Evolutionary conservation across 1,140 invertebrate genomes (phyloP).

Genomic region (Formica selysi): DNA sequence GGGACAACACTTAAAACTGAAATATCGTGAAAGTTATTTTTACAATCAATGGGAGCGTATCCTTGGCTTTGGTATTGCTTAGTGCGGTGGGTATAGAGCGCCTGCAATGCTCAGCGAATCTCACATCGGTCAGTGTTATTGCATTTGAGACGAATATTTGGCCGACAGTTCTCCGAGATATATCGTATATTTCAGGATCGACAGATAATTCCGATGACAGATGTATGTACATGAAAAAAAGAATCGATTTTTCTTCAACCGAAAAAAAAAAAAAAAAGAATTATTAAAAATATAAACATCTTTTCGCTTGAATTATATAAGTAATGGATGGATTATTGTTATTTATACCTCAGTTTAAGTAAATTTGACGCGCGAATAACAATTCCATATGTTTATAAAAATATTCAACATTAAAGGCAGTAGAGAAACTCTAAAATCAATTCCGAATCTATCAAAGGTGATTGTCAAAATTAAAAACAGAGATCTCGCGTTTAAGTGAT

Average conservation of each 20-base stretch:
- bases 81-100: slow-evolving; percentile 80
- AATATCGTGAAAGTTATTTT: slow-evolving; percentile 67
- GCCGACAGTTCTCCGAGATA: background rate
- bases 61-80: slow-evolving; percentile 83
- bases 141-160: background rate
- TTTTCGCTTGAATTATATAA: too few species aligned
- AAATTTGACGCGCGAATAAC: too few species aligned
- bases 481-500: background rate
- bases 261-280: too few species aligned
- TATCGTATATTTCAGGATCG: background rate
- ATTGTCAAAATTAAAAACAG: background rate
- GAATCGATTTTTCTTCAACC: too few species aligned
- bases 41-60: slow-evolving; percentile 70
- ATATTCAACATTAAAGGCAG: too few species aligned
- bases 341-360: too few species aligned
- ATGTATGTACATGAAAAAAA: too few species aligned
- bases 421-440: background rate
- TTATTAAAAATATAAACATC: too few species aligned
- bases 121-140: slow-evolving; percentile 32
- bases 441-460: background rate
- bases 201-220: background rate
- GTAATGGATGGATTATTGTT: too few species aligned
- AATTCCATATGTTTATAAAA: too few species aligned
- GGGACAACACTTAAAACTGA: slow-evolving; percentile 46
- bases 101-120: slow-evolving; percentile 62